Conservation (phyloP, 2,113 vertebrate genomes). For the Thunnus maccoyii region DNA sequence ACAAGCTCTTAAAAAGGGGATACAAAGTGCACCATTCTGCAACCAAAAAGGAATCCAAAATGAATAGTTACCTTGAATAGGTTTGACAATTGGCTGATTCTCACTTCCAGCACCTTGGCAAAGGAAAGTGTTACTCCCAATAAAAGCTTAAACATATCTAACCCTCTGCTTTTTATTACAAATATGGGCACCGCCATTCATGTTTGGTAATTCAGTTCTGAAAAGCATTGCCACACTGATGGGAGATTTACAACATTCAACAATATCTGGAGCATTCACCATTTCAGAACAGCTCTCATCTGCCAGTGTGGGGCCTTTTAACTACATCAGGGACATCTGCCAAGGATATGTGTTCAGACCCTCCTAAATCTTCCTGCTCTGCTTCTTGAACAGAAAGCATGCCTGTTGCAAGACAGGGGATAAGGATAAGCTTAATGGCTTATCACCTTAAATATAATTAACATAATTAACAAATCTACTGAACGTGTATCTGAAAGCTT, state of each 20-base stretch:
- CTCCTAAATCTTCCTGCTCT: background rate
- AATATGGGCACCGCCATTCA: background rate
- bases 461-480: background rate
- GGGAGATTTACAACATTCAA: slow-evolving; percentile 6
- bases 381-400: background rate
- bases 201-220: background rate
- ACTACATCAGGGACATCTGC: slow-evolving; percentile 23
- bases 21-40: background rate
- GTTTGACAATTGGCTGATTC: slow-evolving; percentile 23
- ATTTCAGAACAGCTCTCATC: slow-evolving; percentile 10
- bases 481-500: background rate
- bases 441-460: background rate
- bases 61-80: background rate
- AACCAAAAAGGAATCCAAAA: slow-evolving; percentile 17
- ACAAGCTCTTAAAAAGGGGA: background rate
- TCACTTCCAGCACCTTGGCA: slow-evolving; percentile 16
- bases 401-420: background rate
- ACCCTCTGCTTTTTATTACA: background rate
- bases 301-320: background rate
- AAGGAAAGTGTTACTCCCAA: slow-evolving; percentile 10
- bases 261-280: slow-evolving; percentile 11
- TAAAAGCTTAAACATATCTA: slow-evolving; percentile 17
- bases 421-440: background rate
- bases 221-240: background rate
- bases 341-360: slow-evolving; percentile 2